Evolutionary conservation across 2,113 vertebrate genomes (phyloP).

Genomic region (Zonotrichia leucophrys): DNA sequence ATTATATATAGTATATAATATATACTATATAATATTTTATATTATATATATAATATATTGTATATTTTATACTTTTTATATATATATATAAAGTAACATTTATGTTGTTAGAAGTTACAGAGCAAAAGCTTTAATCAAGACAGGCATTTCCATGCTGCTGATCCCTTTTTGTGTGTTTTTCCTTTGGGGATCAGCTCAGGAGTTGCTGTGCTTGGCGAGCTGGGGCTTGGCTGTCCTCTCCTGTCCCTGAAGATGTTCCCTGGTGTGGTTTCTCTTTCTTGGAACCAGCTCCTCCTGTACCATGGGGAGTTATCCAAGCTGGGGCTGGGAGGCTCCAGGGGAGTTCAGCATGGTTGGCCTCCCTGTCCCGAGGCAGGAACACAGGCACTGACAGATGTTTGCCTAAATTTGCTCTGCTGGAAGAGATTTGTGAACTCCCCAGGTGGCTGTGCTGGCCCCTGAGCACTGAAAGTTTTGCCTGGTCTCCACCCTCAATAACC

Average conservation of each 20-base stretch:
- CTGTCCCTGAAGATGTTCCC: not conserved
- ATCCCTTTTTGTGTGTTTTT: not conserved
- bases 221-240: not conserved
- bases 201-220: not conserved
- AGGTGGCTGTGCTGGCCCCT: not conserved
- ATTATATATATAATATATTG: too few relatives aligned
- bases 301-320: not conserved
- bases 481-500: not conserved
- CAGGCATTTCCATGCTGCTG: not conserved
- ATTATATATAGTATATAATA: too few relatives aligned
- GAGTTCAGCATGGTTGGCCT: not conserved
- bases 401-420: not conserved
- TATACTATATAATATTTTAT: too few relatives aligned
- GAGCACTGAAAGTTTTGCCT: not conserved
- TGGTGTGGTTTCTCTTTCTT: not conserved
- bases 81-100: fast-evolving
- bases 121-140: not conserved
- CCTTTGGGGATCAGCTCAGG: not conserved
- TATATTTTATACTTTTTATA: too few relatives aligned
- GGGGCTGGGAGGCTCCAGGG: not conserved
- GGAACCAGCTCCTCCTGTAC: not conserved
- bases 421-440: not conserved
- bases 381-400: not conserved
- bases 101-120: not conserved
- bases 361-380: not conserved